Base-by-base conservation (phyloP, 1,140 invertebrate species). In the Psix sp. region DNA sequence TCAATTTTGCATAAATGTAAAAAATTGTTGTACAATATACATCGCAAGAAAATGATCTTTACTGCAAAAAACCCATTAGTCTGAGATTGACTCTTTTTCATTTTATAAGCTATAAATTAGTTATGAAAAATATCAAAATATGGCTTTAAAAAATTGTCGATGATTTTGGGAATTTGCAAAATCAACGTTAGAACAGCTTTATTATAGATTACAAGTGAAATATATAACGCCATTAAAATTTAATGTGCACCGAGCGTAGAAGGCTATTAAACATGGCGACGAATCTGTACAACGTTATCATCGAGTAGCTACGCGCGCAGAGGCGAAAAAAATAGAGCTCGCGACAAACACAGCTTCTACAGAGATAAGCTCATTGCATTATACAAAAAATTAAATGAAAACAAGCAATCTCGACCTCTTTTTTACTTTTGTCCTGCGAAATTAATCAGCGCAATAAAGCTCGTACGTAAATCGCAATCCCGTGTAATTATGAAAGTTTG, bases 221-320 rank as follows among this genome's bases (percentile, higher is more conserved):
- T 52, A 36, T 11, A 38, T 29, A 68, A 52, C 51, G 46, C 29
- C 38, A 46, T 59, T 68, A 59, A 59, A 67, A 59, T 59, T 59
- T 59, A 59, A 59, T 68, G 65, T 45, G 42, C 46, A 38, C 17
- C 15, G 39, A 57, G 52, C 45, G 52, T 51, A 36, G 36, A 15
- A 31, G 20, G 15, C 52, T 51, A 67, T 57, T 51, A 67, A 67
- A 57, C 38, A 36, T 36, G 63, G 43, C 63, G 51, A 65, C 51
- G 51, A 67, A 67, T 67, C 63, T 57, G 63, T 56, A 42, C 63
- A 56, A 56, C 62, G 62, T 66, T 66, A 66, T 66, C 62, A 40
- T 29, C 35, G 39, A 45, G 40, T 52, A 36, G 35, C 36, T 10
- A 17, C 15, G 21, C 33, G 40, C 15, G 15, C 24, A 38, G 31